Conservation (phyloP, 1,140 invertebrate genomes). For the Pachyrhynchus sulphureomaculatus region DNA sequence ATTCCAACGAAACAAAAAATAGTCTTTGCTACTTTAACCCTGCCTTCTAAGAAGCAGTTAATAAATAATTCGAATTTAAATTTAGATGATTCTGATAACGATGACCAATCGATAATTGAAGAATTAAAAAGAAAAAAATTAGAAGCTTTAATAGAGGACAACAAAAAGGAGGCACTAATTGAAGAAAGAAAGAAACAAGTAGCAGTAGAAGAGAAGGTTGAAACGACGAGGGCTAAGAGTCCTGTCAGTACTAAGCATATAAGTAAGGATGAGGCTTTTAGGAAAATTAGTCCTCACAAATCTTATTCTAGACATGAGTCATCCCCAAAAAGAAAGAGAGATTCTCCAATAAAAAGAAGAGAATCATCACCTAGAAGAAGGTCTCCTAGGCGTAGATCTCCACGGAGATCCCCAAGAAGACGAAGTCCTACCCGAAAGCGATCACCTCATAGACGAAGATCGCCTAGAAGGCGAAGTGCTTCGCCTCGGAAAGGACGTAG, state of each 20-base stretch:
- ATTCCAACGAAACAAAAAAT: conserved; percentile 22
- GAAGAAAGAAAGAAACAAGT: conserved; percentile 5
- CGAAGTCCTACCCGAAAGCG: conserved; percentile 14
- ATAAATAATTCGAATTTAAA: conserved; percentile 37
- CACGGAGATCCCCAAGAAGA: conserved; percentile 19
- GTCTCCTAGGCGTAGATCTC: conserved; percentile 5
- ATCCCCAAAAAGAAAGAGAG: conserved; percentile 16
- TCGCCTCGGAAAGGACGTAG: conserved; percentile 12
- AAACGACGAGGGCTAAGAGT: neutral
- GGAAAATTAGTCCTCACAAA: conserved; percentile 11
- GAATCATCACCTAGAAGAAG: neutral
- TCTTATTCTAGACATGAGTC: neutral
- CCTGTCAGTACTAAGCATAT: neutral
- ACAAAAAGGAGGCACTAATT: neutral
- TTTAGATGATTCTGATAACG: conserved; percentile 34
- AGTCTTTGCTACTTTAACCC: conserved; percentile 34
- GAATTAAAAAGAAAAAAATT: conserved; percentile 25
- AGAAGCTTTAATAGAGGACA: conserved; percentile 12
- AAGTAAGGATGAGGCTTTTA: neutral
- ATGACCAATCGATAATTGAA: conserved; percentile 2
- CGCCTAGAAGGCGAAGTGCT: conserved; percentile 13
- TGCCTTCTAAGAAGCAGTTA: conserved; percentile 32
- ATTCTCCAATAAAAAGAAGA: conserved; percentile 2
- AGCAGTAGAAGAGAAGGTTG: neutral
- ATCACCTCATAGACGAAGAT: conserved; percentile 13